Evolutionary conservation across 2,113 vertebrate species (phyloP).

Genomic region (Motacilla tschutschensis): DNA sequence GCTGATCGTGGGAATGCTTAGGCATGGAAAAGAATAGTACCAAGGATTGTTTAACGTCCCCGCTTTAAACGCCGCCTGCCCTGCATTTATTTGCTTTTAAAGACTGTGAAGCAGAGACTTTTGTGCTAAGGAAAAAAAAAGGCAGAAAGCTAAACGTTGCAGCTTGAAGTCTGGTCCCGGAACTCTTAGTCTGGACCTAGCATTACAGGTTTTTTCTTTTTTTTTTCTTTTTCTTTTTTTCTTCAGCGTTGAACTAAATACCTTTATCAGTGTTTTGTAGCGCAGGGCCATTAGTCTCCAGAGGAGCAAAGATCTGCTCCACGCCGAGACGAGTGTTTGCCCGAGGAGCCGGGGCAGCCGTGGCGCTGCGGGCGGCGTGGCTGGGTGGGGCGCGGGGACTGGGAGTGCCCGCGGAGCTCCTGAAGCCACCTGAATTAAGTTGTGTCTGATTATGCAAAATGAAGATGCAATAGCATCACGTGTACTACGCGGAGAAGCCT

Average conservation of each 20-base stretch:
- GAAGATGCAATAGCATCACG: not conserved
- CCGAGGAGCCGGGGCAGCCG: not conserved
- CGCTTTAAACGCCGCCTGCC: not conserved
- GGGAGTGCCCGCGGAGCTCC: not conserved
- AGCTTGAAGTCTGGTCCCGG: not conserved
- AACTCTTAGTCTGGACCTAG: not conserved
- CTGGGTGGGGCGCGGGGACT: not conserved
- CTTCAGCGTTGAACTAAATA: no score
- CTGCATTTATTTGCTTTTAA: not conserved
- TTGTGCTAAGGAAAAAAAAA: not conserved
- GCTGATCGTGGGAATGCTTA: not conserved
- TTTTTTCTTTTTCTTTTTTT: not conserved
- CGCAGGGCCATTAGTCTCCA: fast-evolving
- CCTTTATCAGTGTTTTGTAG: not conserved
- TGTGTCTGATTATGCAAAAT: not conserved
- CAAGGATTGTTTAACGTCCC: not conserved
- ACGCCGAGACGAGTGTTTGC: not conserved
- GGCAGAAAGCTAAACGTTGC: not conserved
- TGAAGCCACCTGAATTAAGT: not conserved
- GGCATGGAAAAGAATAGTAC: not conserved
- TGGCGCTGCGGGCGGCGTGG: not conserved
- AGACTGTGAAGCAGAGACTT: not conserved
- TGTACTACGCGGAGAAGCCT: not conserved
- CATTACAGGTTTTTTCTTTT: not conserved
- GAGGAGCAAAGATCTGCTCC: not conserved